Base-by-base conservation (phyloP, 2,113 vertebrate genomes). In the Saguinus imperator region DNA sequence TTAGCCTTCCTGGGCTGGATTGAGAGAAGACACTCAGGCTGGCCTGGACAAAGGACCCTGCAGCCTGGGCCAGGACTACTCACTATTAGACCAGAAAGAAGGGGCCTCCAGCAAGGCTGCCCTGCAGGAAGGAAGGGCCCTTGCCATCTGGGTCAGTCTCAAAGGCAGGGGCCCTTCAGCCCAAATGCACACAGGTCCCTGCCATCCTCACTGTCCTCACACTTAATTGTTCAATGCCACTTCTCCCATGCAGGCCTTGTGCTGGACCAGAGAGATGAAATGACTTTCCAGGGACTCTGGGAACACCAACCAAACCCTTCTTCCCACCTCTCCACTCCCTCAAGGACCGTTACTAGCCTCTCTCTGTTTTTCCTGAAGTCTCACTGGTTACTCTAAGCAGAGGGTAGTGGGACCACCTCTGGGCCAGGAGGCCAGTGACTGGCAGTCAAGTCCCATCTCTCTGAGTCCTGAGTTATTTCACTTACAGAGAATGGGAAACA, bases 161-260 rank as follows among this genome's bases (percentile, higher is more conserved):
- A 55, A 85, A 89, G 50, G 25, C 83, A 83, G 72, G 52, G 27
- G 5, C 2, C 16, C 32, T 27, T 2, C 23, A 55, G 61, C 29
- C 10, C 3, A 0, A 23, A 3, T 8, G 14, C 23, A 48, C 40
- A 8, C 4, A 16, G 8, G 45, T 16, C n/a, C 5, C 43, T 23
- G 17, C 70, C 14, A 0, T 43, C 13, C 58, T n/a, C 25, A 37
- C 57, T 12, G 12, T 29, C 35, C n/a, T 40, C 57, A 35, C 14
- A 37, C n/a, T 13, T 9, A 7, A 4, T 5, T 7, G 20, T 21
- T 70, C 80, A 83, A 29, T 45, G 23, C 57, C 5, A 0, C 40
- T 37, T 87, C 27, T 8, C 57, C 68, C 17, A 2, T 3, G 13
- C 35, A 5, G 40, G 48, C 55, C 58, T 52, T 40, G 18, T 18